Evolutionary conservation across 1,140 invertebrate genomes (phyloP), one percentile per base, ranked within the genome.

Genomic region (Battus philenor): DNA sequence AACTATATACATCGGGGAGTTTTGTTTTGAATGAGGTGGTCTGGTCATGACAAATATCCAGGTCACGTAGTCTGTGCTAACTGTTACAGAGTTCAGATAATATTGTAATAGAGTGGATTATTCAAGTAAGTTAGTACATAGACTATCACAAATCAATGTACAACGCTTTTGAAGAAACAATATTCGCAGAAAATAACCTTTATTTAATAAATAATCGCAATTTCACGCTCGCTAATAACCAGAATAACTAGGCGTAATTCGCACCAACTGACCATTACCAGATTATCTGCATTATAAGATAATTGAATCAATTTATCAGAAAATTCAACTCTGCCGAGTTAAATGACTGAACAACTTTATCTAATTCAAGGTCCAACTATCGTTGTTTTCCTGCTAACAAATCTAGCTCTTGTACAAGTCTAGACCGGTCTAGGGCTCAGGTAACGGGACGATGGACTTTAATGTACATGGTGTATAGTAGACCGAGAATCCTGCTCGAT

Each of bases 331-430:
- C 15, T 9, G 15, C 4, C 7, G 2, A 7, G 6, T 33, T 16
- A 18, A 33, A 33, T 20, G 2, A 20, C 18, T 31, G 5, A 31
- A 31, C 16, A 33, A 16, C 31, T 16, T 16, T 32, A 16, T 32
- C 31, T 32, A 8, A 33, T 33, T 33, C 31, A 33, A 33, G 31
- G 31, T 33, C n/a, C 4, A 20, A 20, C 6, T 20, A n/a, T 17
- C 7, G 31, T 33, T 17, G 15, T 16, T 32, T 32, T 32, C 31
- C 31, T 33, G 31, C 12, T 4, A 33, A 16, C n/a, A 16, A 17
- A 33, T 33, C 31, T 33, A 33, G 31, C 31, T 17, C 31, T 33
- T 18, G 31, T 33, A 29, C 26, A 9, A 17, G 31, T 33, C 15
- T 33, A 18, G 8, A 33, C 31, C 31, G 31, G 31, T 33, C 15